Conservation (phyloP, 2,113 vertebrate genomes). For the Zapornia atra region DNA sequence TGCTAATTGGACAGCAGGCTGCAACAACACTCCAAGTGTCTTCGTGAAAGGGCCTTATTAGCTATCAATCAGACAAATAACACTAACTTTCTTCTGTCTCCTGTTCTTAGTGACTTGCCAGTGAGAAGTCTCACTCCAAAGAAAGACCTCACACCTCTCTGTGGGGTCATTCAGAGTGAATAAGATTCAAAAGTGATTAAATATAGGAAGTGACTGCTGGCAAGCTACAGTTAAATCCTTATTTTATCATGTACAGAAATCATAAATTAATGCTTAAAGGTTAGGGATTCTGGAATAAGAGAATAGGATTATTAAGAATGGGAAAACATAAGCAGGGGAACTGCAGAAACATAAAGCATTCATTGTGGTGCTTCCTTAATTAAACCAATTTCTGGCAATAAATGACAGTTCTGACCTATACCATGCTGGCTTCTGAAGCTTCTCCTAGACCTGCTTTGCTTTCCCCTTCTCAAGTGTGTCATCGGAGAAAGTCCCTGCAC, state of each 20-base stretch:
- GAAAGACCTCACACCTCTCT: conserved; percentile 67
- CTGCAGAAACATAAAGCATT: neutral
- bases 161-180: conserved; percentile 9
- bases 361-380: neutral
- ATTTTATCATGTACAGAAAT: conserved; percentile 13
- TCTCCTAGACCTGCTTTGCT: neutral
- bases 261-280: neutral
- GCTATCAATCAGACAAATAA: conserved; percentile 51
- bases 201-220: neutral
- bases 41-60: conserved; percentile 62
- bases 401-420: neutral
- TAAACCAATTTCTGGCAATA: neutral
- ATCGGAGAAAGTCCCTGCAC: neutral
- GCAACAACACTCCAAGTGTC: conserved; percentile 13
- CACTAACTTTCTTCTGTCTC: conserved; percentile 28
- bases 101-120: conserved; percentile 21
- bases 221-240: neutral
- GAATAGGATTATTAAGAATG: neutral
- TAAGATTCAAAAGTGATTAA: conserved; percentile 24
- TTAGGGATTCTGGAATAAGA: neutral
- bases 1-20: conserved; percentile 64
- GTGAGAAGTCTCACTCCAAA: conserved; percentile 10
- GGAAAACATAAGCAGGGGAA: neutral
- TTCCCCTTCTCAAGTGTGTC: fast-evolving
- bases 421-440: neutral